Evolutionary conservation across 2,797 vertebrate genomes (phyloP), one percentile per base, ranked within the genome.

Genomic region (Sebastes oblongus): DNA sequence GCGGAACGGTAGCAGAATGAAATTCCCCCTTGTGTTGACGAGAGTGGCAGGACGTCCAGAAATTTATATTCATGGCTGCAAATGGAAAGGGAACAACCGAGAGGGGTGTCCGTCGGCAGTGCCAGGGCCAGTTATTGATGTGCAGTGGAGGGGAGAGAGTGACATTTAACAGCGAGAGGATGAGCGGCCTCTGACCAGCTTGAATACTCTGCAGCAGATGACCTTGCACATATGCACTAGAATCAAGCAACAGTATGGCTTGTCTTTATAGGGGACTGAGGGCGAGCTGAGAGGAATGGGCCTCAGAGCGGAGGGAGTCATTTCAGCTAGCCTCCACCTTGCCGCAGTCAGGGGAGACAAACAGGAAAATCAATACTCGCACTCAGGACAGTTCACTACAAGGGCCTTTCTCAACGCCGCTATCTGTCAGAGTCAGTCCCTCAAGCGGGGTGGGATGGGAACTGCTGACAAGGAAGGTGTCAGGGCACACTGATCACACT

Each of bases 291-390:
- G 66, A 80, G 72, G 42, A 82, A 74, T 76, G 72, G 81, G 69
- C 67, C 77, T 75, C 34, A 56, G 74, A 80, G 83, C 77, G 56
- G 68, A 88, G 86, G 83, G 86, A 91, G 89, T 87, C 88, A 85
- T 91, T 93, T 88, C 73, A 83, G 77, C 83, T 11, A 66, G 82
- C 87, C 76, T 80, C 85, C 84, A 84, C 86, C 82, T 88, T 85
- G 83, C 87, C 77, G 78, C 90, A 93, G 91, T 91, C 91, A 83
- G 84, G 85, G 87, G 91, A 94, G 91, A 92, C 91, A 90, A 92
- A 92, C 86, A 85, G 79, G 70, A 94, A 94, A 94, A 95, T 96
- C 93, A 91, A 96, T 96, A 93, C 83, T 86, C 91, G 83, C 83
- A 88, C 91, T 92, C 89, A 90, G 91, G 92, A 93, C 92, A 93